Evolutionary conservation across 2,888 invertebrate species (phyloP).

Genomic region (Thera obeliscata): DNA sequence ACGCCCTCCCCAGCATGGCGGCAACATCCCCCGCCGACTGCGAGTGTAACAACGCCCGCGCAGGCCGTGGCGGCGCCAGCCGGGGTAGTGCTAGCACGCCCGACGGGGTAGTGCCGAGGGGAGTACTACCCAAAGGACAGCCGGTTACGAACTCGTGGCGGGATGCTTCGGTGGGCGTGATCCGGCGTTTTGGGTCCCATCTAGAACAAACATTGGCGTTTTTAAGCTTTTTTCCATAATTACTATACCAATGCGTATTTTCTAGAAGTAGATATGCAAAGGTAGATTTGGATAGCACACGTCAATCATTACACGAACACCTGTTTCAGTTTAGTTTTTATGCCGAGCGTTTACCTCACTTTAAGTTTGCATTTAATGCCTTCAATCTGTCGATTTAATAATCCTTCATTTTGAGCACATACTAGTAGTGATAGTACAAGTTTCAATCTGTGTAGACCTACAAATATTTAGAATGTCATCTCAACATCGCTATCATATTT

Average conservation of each 20-base stretch:
- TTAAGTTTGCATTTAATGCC: constrained; percentile 6
- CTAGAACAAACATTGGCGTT: constrained; percentile 67
- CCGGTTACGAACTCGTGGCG: constrained; percentile 92
- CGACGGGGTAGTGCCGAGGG: constrained; percentile 69
- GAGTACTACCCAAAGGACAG: constrained; percentile 51
- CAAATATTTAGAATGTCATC: constrained; percentile 4
- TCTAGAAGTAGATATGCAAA: too few species aligned
- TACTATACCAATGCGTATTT: too few species aligned
- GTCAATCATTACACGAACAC: constrained; percentile 15
- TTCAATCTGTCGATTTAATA: constrained; percentile 11
- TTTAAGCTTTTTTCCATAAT: not conserved
- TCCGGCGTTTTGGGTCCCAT: constrained; percentile 96
- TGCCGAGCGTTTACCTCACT: not conserved
- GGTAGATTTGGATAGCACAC: not conserved
- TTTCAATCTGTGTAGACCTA: constrained; percentile 16
- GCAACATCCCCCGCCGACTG: constrained; percentile 87
- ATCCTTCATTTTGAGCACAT: constrained; percentile 6
- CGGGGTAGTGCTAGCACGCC: constrained; percentile 78
- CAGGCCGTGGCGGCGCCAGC: constrained; percentile 66
- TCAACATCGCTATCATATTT: too few species aligned
- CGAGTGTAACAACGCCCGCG: constrained; percentile 83
- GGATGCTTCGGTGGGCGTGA: constrained; percentile 96
- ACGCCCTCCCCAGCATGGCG: constrained; percentile 86
- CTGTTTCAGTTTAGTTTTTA: constrained; percentile 24
- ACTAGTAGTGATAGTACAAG: constrained; percentile 3